Conservation (phyloP, 2,797 vertebrate species). For the Lepilemur ruficaudatus region DNA sequence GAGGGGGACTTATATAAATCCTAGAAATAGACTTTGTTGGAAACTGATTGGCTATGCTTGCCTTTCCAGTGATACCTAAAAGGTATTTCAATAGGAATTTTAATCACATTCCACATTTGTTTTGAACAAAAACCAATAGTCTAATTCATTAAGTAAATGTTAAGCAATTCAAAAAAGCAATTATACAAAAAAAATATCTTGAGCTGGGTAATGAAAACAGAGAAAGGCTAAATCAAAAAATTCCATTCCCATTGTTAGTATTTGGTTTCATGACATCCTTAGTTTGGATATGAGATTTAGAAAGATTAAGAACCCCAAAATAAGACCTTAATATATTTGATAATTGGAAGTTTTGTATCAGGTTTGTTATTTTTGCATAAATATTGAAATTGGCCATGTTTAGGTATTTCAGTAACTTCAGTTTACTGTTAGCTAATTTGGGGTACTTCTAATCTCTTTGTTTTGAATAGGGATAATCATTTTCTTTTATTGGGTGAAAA, state of each 20-base stretch:
- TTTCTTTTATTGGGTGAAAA: background rate
- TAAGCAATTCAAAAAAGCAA: background rate
- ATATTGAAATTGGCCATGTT: background rate
- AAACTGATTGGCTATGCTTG: background rate
- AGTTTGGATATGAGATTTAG: background rate
- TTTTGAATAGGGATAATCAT: background rate
- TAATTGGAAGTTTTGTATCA: background rate
- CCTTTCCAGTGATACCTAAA: background rate
- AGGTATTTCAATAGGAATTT: background rate
- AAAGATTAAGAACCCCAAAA: background rate
- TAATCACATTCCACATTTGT: background rate
- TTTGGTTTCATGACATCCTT: conserved; percentile 17
- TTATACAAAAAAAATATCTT: background rate
- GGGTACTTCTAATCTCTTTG: background rate
- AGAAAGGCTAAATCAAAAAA: background rate
- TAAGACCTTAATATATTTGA: background rate
- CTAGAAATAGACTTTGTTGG: background rate
- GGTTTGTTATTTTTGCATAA: background rate
- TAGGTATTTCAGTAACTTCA: background rate
- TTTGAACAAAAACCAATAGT: conserved; percentile 6
- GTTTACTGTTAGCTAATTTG: background rate
- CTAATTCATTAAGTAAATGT: background rate
- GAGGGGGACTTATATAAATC: background rate
- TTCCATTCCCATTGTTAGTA: background rate
- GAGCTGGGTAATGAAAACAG: conserved; percentile 7